Base-by-base conservation (phyloP, 1,140 invertebrate species). In the Drosophila lowei region DNA sequence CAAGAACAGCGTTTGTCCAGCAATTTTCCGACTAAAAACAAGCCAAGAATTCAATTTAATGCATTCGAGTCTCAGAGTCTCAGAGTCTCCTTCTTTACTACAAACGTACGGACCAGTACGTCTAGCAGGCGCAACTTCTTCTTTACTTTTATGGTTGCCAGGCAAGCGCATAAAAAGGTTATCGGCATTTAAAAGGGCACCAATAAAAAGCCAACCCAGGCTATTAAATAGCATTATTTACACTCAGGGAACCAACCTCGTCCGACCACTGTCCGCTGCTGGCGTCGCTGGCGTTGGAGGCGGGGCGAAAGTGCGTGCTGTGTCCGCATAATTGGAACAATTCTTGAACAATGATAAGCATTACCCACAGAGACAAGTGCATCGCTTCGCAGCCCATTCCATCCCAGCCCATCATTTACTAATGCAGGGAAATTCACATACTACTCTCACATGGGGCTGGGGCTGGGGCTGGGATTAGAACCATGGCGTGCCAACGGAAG, bases 101-200 rank as follows among this genome's bases (percentile, higher is more conserved):
- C 2, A 18, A 2, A 18, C 18, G 18, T 18, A 18, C 18, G 18
- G 1, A 18, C 23, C 5, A 4, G 23, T 25, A 25, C 23, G 23
- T 25, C 23, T 4, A 5, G 0, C 34, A 38, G 34, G 13, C 11
- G 34, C 34, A 38, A 9, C 30, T 30, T 72, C 61, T 28, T 70
- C 56, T 81, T 66, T 64, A 23, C 46, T 79, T 85, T 85, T 77
- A 85, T 85, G 70, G 81, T 75, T 43, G 70, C 73, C 75, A 50
- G 70, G 75, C 70, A 63, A 81, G 79, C 65, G 73, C 68, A 88
- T 74, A 83, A 86, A 73, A 85, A 88, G 78, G 83, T 88, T 88
- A 86, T 86, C 83, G 78, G 74, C 81, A 76, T 88, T 86, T 86
- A 88, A 88, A 65, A 83, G 81, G 74, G 77, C 74, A 88, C 71